Percentiles rank a stretch among this genome's conserved stretches.
phyloP scores from a whole-genome alignment of 2,113 vertebrate species.

The Girardinichthys multiradiatus region DNA sequence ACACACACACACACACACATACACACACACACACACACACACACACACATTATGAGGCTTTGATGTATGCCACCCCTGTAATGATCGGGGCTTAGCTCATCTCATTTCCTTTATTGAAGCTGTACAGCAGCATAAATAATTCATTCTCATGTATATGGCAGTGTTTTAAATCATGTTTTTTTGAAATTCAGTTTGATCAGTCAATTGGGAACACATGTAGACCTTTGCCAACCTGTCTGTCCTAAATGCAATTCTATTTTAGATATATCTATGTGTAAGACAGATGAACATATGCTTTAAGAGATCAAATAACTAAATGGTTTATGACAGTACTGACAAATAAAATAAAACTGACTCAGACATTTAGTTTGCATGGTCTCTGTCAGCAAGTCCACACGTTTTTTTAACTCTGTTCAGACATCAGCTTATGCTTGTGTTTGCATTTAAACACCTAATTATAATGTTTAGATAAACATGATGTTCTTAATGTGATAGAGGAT shows the following conservation, averaged over 20 bases:
- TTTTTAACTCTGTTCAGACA: too few species aligned
- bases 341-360: slow-evolving; percentile 2
- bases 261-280: slow-evolving; percentile 20
- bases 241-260: slow-evolving; percentile 39
- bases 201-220: slow-evolving; percentile 63
- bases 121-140: slow-evolving; percentile 76
- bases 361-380: not conserved
- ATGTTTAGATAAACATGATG: not conserved
- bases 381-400: not conserved
- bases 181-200: slow-evolving; percentile 70
- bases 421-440: too few species aligned
- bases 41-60: slow-evolving; percentile 67
- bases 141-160: slow-evolving; percentile 77
- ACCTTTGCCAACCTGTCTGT: slow-evolving; percentile 59
- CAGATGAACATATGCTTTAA: slow-evolving; percentile 32
- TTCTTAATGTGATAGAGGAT: not conserved
- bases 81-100: slow-evolving; percentile 76
- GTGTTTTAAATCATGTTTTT: slow-evolving; percentile 70
- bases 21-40: slow-evolving; percentile 19
- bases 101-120: slow-evolving; percentile 81
- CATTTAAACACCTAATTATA: not conserved
- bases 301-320: slow-evolving; percentile 12
- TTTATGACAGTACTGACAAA: not conserved
- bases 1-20: slow-evolving; percentile 31
- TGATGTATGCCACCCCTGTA: slow-evolving; percentile 75